phyloP scores from a whole-genome alignment of 2,888 invertebrate species.

The Ganaspis brasiliensis region DNA sequence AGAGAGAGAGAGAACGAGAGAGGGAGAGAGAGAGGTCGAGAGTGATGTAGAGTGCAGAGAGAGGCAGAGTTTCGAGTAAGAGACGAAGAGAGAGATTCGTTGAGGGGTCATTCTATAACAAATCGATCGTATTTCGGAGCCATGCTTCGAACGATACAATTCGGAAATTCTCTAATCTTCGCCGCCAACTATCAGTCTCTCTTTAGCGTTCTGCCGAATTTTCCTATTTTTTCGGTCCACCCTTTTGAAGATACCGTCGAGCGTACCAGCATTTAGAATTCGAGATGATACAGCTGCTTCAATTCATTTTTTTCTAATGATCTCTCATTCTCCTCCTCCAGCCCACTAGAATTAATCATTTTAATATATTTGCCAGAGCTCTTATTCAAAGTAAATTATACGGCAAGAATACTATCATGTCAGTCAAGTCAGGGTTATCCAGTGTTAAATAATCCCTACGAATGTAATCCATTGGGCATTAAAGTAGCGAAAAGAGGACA shows the following conservation, averaged over 20 bases:
- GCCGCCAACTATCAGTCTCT: slow-evolving; percentile 39
- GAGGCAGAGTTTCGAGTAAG: slow-evolving; percentile 47
- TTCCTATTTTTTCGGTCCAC: slow-evolving; percentile 32
- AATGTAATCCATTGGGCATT: too few relatives aligned
- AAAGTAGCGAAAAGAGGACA: too few relatives aligned
- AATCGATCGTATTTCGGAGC: slow-evolving; percentile 40
- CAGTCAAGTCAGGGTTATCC: too few relatives aligned
- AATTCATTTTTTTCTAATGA: background rate
- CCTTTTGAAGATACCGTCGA: slow-evolving; percentile 31
- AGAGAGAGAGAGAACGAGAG: slow-evolving; percentile 46
- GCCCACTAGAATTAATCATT: background rate
- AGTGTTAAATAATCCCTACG: too few relatives aligned
- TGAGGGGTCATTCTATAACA: slow-evolving; percentile 44
- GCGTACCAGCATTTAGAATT: slow-evolving; percentile 8
- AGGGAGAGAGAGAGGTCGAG: slow-evolving; percentile 46
- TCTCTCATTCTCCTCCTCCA: background rate
- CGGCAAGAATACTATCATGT: background rate
- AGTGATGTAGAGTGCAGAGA: too few relatives aligned
- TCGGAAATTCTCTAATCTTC: slow-evolving; percentile 44
- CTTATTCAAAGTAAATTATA: background rate
- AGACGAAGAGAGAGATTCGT: slow-evolving; percentile 48
- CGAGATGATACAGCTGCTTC: slow-evolving; percentile 30
- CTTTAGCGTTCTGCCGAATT: slow-evolving; percentile 22
- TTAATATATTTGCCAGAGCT: slow-evolving; percentile 11
- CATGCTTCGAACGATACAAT: slow-evolving; percentile 27